phyloP scores from a whole-genome alignment of 2,113 vertebrate species.

The Puntigrus tetrazona region DNA sequence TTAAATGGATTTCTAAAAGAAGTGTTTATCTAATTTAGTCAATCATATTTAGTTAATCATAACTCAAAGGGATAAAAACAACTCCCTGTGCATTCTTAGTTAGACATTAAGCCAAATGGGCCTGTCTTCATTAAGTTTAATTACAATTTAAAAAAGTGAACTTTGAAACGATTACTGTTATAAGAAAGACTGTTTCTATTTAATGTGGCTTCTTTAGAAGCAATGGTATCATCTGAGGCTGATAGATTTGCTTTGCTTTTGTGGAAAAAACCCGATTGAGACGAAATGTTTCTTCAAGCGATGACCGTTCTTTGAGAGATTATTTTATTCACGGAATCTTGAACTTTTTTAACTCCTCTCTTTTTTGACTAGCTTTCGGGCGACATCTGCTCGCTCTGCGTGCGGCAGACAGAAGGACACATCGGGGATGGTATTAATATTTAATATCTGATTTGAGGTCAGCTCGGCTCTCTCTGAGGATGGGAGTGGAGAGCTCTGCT shows the following conservation, averaged over 20 bases:
- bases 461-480: constrained; percentile 25
- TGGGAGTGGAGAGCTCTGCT: constrained; percentile 28
- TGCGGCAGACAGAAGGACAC: constrained; percentile 40
- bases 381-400: constrained; percentile 56
- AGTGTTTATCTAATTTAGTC: neutral
- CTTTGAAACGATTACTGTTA: neutral
- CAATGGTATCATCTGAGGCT: neutral
- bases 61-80: neutral
- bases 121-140: no score
- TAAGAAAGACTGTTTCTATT: neutral
- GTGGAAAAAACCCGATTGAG: neutral
- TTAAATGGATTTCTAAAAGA: neutral
- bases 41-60: neutral
- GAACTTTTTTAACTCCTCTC: neutral
- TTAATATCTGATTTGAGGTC: constrained; percentile 59
- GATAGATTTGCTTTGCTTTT: neutral
- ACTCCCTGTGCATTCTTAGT: neutral
- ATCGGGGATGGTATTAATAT: constrained; percentile 58
- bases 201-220: neutral
- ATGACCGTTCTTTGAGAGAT: neutral
- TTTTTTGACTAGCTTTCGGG: neutral
- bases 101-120: neutral
- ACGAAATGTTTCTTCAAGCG: neutral
- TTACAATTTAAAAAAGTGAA: neutral
- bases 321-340: neutral